phyloP scores from a whole-genome alignment of 2,113 vertebrate species.

The Pseudonaja textilis region DNA sequence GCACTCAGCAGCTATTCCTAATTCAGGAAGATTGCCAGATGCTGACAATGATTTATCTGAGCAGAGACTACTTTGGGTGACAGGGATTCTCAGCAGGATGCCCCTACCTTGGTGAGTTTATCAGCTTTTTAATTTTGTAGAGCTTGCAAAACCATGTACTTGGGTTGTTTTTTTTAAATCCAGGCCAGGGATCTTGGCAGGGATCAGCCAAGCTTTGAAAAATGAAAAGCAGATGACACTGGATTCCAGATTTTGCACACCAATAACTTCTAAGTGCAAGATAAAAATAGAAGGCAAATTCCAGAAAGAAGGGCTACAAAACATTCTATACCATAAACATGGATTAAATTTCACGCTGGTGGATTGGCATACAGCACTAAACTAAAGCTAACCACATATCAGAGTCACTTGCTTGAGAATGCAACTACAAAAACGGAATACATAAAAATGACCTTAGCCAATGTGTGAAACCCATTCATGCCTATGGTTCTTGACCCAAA shows the following conservation, averaged over 20 bases:
- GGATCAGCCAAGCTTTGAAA: background rate
- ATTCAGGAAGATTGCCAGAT: background rate
- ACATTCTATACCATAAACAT: no score
- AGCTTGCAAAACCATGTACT: background rate
- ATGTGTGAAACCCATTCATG: no score
- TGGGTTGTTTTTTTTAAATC: background rate
- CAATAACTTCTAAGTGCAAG: background rate
- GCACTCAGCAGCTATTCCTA: background rate
- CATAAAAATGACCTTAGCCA: background rate
- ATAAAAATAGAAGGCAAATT: background rate
- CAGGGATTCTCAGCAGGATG: background rate
- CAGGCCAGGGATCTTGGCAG: background rate
- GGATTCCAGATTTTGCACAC: background rate
- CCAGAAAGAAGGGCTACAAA: background rate
- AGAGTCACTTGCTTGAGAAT: no score
- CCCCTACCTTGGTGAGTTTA: background rate
- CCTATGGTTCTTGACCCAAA: background rate
- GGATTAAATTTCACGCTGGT: no score
- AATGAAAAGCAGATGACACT: background rate
- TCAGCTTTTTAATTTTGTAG: background rate
- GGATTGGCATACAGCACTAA: no score
- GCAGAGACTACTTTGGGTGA: background rate
- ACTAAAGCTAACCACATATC: no score
- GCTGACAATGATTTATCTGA: background rate
- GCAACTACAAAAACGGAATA: no score